These are phyloP conservation scores for Drosophila varians DNA, from an alignment of 1,140 invertebrate species.

Conservation along the genomic window DNA sequence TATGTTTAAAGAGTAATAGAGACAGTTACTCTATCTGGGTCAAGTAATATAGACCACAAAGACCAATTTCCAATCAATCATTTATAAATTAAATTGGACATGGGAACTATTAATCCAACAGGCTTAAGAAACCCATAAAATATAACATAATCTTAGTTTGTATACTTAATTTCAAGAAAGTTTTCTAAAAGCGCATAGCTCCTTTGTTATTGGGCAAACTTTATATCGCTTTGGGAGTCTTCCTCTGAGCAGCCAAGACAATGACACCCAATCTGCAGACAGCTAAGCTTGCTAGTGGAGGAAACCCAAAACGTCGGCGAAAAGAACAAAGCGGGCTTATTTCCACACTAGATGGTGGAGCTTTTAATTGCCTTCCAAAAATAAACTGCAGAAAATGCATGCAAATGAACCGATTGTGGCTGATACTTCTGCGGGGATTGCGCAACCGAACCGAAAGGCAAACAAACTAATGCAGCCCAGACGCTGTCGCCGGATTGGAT, in stretches of 20 bases:
- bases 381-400: conserved; percentile 37
- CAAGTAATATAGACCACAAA: no score
- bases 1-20: no score
- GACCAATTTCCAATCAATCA: background rate
- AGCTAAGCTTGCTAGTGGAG: conserved; percentile 20
- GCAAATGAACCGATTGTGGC: conserved; percentile 58
- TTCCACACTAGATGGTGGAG: conserved; percentile 56
- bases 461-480: conserved; percentile 49
- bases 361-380: conserved; percentile 71
- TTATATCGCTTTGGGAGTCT: background rate
- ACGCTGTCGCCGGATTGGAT: conserved; percentile 19
- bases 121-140: background rate
- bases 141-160: background rate
- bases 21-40: no score
- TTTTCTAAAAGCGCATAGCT: background rate
- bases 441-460: conserved; percentile 48
- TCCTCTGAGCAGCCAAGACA: conserved; percentile 20
- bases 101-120: background rate
- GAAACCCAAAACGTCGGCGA: conserved; percentile 29
- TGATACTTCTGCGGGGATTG: conserved; percentile 37
- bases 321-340: conserved; percentile 66
- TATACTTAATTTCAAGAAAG: background rate
- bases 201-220: background rate
- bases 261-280: conserved; percentile 35
- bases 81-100: background rate